Evolutionary conservation across 2,113 vertebrate species (phyloP).

Genomic region (Hyla sarda): DNA sequence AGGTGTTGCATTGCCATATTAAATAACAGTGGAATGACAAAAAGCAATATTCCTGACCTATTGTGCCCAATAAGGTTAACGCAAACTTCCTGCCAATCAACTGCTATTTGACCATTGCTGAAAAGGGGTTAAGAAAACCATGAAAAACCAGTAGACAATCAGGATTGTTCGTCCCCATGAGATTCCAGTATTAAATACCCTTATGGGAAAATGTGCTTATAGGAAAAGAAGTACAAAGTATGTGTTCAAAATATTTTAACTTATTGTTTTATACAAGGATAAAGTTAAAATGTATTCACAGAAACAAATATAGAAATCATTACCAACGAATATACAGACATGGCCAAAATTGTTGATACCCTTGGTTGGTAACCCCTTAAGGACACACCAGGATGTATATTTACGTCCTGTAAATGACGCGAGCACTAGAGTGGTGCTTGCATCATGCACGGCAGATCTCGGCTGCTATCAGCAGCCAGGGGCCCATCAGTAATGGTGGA

Average conservation of each 20-base stretch:
- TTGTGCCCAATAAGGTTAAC: conserved; percentile 15
- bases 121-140: conserved; percentile 44
- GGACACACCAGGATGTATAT: too few species aligned
- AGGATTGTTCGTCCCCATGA: background rate
- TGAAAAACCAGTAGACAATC: conserved; percentile 25
- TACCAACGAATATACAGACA: background rate
- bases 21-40: background rate
- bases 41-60: conserved; percentile 31
- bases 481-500: too few species aligned
- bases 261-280: background rate
- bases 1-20: conserved; percentile 14
- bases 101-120: conserved; percentile 22
- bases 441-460: too few species aligned
- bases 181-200: background rate
- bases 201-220: conserved; percentile 11
- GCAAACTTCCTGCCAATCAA: conserved; percentile 45
- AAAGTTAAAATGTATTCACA: background rate
- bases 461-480: too few species aligned
- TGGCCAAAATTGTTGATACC: background rate
- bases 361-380: too few species aligned
- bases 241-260: background rate
- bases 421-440: too few species aligned
- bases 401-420: too few species aligned
- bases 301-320: background rate
- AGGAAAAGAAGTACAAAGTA: background rate